Percentiles rank a stretch among this genome's conserved stretches.
These are phyloP conservation scores for Blastobasis adustella DNA, from an alignment of 2,888 invertebrate species.

Conservation along the genomic window DNA sequence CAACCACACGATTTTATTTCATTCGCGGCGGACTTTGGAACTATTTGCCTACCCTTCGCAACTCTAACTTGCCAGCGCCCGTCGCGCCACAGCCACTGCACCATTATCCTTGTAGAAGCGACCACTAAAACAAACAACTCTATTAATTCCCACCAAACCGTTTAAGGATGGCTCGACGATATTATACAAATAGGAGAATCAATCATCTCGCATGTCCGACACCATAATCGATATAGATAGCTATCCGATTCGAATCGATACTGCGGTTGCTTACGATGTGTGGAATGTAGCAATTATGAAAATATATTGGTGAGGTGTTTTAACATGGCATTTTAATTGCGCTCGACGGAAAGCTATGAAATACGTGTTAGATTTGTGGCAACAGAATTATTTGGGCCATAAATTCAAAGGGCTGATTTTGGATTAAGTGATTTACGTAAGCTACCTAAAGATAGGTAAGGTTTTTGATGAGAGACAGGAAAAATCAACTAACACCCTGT, in stretches of 20 bases:
- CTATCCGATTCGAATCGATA: constrained; percentile 40
- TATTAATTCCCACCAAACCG: constrained; percentile 52
- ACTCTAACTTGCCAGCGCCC: background rate
- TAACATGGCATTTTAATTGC: too few relatives aligned
- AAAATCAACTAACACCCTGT: too few relatives aligned
- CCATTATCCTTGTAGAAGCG: constrained; percentile 10
- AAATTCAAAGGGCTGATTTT: too few relatives aligned
- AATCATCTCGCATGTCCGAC: constrained; percentile 49
- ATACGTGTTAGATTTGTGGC: too few relatives aligned
- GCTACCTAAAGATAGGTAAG: too few relatives aligned
- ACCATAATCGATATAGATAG: constrained; percentile 48
- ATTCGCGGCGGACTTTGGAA: background rate
- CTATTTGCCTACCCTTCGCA: background rate
- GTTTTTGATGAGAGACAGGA: too few relatives aligned
- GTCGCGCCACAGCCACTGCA: constrained; percentile 14
- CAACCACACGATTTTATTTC: too few relatives aligned
- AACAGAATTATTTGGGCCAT: too few relatives aligned
- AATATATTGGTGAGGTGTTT: constrained; percentile 27
- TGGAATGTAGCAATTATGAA: constrained; percentile 36
- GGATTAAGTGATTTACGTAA: too few relatives aligned
- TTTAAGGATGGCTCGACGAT: constrained; percentile 33
- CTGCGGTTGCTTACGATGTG: constrained; percentile 17
- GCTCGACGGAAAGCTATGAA: too few relatives aligned
- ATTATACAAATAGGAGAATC: constrained; percentile 49
- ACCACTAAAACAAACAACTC: constrained; percentile 65